Conservation (phyloP, 2,888 invertebrate species). For the Oxycera nigricornis region DNA sequence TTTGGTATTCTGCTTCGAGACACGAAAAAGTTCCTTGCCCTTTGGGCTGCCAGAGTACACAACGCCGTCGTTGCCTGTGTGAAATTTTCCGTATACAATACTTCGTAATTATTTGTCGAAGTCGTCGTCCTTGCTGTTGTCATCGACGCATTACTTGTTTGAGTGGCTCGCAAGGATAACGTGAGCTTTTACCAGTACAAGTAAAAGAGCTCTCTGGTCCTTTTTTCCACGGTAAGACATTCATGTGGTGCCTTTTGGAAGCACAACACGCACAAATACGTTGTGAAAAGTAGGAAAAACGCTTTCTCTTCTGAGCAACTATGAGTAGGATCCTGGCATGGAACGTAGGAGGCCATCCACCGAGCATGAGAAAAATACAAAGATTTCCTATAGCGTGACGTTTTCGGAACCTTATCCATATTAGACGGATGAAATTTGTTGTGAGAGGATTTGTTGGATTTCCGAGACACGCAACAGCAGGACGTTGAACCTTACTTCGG, state of each 20-base stretch:
- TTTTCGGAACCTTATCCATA: slow-evolving; percentile 4
- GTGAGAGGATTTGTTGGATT: slow-evolving; percentile 6
- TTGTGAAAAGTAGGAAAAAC: background rate
- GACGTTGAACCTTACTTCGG: slow-evolving; percentile 43
- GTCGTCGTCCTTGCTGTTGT: slow-evolving; percentile 35
- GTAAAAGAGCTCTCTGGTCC: slow-evolving; percentile 22
- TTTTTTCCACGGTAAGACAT: background rate
- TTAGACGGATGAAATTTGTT: background rate
- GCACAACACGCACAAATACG: slow-evolving; percentile 24
- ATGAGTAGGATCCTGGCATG: background rate
- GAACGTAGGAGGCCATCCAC: background rate
- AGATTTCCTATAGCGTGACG: background rate
- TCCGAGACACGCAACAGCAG: slow-evolving; percentile 45
- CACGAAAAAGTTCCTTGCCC: slow-evolving; percentile 45
- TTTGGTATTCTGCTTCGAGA: slow-evolving; percentile 22
- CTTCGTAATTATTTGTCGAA: slow-evolving; percentile 30
- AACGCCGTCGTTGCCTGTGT: background rate
- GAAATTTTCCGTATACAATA: slow-evolving; percentile 5
- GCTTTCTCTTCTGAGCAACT: background rate
- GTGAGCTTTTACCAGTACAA: background rate
- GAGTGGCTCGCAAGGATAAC: background rate
- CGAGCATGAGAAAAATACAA: slow-evolving; percentile 22
- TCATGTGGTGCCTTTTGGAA: slow-evolving; percentile 1
- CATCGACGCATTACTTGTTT: slow-evolving; percentile 29
- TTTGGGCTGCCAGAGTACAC: slow-evolving; percentile 25